A percentile compares a stretch with the other conserved stretches of the same genome.
Evolutionary conservation across 2,113 vertebrate species (phyloP).

Genomic region (Dasypus novemcinctus): DNA sequence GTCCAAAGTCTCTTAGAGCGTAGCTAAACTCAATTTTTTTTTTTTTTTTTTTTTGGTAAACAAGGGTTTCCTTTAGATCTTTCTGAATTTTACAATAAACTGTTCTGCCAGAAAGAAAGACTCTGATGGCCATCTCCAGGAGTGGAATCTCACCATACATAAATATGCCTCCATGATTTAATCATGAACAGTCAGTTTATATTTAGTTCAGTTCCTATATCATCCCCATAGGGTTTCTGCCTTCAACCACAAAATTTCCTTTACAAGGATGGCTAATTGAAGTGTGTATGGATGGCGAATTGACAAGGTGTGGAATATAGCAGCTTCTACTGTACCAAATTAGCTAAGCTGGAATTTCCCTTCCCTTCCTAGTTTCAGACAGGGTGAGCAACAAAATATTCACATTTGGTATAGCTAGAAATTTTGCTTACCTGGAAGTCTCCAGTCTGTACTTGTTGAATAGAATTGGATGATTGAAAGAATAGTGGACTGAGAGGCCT

Average conservation of each 20-base stretch:
- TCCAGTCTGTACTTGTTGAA: not conserved
- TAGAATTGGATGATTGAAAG: not conserved
- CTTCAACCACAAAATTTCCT: not conserved
- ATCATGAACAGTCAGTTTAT: not conserved
- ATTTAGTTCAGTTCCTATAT: not conserved
- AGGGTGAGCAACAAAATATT: not conserved
- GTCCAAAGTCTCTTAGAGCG: no score
- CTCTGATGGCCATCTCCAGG: no score
- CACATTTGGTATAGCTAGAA: not conserved
- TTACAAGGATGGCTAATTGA: no score
- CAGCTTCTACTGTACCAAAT: no score
- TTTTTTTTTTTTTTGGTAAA: conserved; percentile 57
- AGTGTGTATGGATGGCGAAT: no score
- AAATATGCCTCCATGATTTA: not conserved
- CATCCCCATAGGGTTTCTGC: not conserved
- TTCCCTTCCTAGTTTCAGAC: no score
- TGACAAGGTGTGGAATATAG: no score
- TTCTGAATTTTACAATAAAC: conserved; percentile 40
- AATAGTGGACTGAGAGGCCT: not conserved
- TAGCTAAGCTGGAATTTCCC: no score
- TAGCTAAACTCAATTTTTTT: no score
- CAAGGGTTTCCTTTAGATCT: conserved; percentile 38
- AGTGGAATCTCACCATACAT: not conserved
- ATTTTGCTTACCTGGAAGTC: not conserved
- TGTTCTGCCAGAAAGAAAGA: not conserved